Evolutionary conservation across 1,140 invertebrate genomes (phyloP), one percentile per base, ranked within the genome.

Genomic region (Zaprionus ornatus): DNA sequence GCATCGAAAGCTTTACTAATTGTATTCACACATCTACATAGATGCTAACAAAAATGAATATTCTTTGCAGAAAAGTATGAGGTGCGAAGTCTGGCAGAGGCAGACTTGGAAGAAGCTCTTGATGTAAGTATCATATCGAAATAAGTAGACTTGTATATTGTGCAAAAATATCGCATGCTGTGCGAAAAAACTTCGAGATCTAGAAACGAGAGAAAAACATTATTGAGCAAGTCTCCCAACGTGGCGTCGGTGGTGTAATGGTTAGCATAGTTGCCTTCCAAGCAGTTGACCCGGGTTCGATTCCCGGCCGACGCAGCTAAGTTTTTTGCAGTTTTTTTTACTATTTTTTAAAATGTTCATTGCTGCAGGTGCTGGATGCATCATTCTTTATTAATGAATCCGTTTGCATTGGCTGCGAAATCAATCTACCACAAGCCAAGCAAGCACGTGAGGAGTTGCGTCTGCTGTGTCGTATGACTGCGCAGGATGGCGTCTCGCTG

Each of bases 201-300:
- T 12, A 6, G n/a, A 29, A 9, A 15, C 32, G 60, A 17, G 29
- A 50, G 0, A 72, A 87, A 80, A 77, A 6, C 12, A 52, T 56
- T 32, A 7, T 74, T 50, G 32, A 42, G 63, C 69, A 12, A 5
- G 0, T 0, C 0, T 0, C 0, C 2, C 0, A 5, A 63, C 23
- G 76, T 78, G 79, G 91, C 91, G 91, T 92, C 90, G 90, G 95
- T 96, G 95, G 96, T 96, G 95, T 96, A 97, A 96, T 95, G 96
- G 95, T 96, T 93, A 97, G 95, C 95, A 96, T 96, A 95, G 95
- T 95, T 96, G 95, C 96, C 96, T 97, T 96, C 95, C 95, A 96
- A 96, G 95, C 95, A 96, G 94, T 95, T 95, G 95, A 96, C 95
- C 96, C 95, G 95, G 94, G 95, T 96, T 96, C 95, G 95, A 96